These are phyloP conservation scores for Muntiacus muntjak DNA, from an alignment of 2,113 vertebrate species.

Conservation along the genomic window DNA sequence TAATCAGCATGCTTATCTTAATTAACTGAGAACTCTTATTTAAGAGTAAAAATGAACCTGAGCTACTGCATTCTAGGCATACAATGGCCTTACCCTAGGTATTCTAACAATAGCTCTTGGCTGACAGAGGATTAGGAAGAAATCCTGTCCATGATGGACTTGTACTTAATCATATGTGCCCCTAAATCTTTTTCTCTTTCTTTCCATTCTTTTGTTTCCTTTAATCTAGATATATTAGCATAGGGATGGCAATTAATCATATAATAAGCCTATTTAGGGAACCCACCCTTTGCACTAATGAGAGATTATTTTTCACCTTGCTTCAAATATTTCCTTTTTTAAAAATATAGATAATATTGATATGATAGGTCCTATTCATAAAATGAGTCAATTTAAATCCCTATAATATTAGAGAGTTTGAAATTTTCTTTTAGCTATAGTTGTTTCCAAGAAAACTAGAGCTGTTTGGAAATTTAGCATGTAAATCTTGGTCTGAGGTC, in stretches of 20 bases:
- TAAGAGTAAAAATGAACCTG: background rate
- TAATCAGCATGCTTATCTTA: constrained; percentile 50
- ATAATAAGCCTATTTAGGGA: constrained; percentile 68
- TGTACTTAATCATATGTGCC: constrained; percentile 71
- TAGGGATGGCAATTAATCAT: constrained; percentile 63
- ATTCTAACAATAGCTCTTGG: constrained; percentile 32
- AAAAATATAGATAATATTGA: background rate
- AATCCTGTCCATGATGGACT: constrained; percentile 64
- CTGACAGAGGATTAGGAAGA: constrained; percentile 70
- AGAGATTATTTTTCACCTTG: constrained; percentile 87
- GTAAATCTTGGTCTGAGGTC: background rate
- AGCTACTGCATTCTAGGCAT: background rate
- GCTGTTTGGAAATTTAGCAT: background rate
- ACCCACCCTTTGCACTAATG: constrained; percentile 69
- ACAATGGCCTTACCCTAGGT: background rate
- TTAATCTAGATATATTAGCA: constrained; percentile 35
- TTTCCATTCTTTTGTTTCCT: constrained; percentile 19
- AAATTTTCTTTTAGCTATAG: background rate
- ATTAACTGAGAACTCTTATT: background rate
- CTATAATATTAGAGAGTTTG: background rate
- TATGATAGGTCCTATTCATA: background rate
- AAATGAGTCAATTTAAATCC: constrained; percentile 7
- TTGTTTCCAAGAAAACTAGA: background rate
- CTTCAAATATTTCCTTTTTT: constrained; percentile 87
- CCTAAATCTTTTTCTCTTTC: constrained; percentile 25